phyloP scores from a whole-genome alignment of 2,797 vertebrate genomes.

The Pipistrellus nathusii region DNA sequence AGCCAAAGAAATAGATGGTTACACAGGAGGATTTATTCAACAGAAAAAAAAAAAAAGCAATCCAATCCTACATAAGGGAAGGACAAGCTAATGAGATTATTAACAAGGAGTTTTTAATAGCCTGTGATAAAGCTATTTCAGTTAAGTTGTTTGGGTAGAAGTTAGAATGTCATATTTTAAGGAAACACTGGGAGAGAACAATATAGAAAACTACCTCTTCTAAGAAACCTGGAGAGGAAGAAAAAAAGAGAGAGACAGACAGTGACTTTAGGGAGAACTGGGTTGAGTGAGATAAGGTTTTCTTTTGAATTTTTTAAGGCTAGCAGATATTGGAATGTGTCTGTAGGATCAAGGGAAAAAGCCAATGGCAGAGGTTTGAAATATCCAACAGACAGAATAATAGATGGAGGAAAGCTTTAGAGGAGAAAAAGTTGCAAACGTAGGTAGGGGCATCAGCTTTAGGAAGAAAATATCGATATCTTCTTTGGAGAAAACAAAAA shows the following conservation, averaged over 20 bases:
- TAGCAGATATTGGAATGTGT: slow-evolving; percentile 52
- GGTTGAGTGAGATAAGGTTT: slow-evolving; percentile 64
- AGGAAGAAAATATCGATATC: slow-evolving; percentile 72
- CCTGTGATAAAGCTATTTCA: neutral
- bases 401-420: slow-evolving; percentile 72
- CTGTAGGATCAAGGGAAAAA: slow-evolving; percentile 70
- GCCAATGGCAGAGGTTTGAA: slow-evolving; percentile 62
- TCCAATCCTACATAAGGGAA: neutral
- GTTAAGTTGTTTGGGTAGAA: neutral
- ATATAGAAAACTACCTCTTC: neutral
- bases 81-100: neutral
- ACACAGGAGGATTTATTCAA: neutral
- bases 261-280: slow-evolving; percentile 44
- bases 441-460: slow-evolving; percentile 50
- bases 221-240: neutral
- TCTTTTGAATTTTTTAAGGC: slow-evolving; percentile 72
- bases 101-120: neutral
- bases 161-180: neutral
- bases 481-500: slow-evolving; percentile 48
- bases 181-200: neutral
- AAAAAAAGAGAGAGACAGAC: neutral
- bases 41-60: neutral
- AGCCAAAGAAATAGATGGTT: neutral
- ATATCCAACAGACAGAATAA: slow-evolving; percentile 81
- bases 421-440: slow-evolving; percentile 59